Percentiles rank a stretch among this genome's conserved stretches.
Conservation (phyloP, 1,140 invertebrate genomes). For the Phenacoccus solenopsis region DNA sequence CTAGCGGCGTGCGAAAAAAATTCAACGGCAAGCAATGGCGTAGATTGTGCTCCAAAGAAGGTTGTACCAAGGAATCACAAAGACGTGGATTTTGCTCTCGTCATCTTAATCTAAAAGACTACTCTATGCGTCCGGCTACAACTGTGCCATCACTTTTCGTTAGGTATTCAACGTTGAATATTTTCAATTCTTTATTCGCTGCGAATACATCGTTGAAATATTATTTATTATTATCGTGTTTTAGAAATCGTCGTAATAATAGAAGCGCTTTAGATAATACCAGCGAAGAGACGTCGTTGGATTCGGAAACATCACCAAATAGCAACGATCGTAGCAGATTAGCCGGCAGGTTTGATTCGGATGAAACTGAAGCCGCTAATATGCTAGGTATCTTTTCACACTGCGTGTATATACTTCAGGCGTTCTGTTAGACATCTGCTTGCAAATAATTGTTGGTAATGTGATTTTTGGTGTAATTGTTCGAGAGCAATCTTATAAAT, state of each 20-base stretch:
- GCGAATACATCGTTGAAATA: not conserved
- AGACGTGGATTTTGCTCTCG: slow-evolving; percentile 88
- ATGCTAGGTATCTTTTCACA: slow-evolving; percentile 60
- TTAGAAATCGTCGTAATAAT: slow-evolving; percentile 34
- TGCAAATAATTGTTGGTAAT: not conserved
- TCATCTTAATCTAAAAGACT: slow-evolving; percentile 80
- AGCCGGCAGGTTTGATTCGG: slow-evolving; percentile 69
- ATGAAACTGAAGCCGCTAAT: slow-evolving; percentile 92
- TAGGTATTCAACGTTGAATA: slow-evolving; percentile 28
- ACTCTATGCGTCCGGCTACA: slow-evolving; percentile 33
- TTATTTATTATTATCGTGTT: slow-evolving; percentile 11
- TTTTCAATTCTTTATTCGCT: not conserved
- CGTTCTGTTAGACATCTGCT: not conserved
- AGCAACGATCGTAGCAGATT: slow-evolving; percentile 48
- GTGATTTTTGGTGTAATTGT: not conserved
- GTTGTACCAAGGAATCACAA: slow-evolving; percentile 97
- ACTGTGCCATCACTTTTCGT: slow-evolving; percentile 38
- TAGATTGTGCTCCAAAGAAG: slow-evolving; percentile 83
- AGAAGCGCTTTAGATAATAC: slow-evolving; percentile 41
- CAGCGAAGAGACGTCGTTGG: slow-evolving; percentile 77
- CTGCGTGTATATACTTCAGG: not conserved
- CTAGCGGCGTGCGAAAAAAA: slow-evolving; percentile 94
- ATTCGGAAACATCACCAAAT: slow-evolving; percentile 77
- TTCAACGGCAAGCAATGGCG: slow-evolving; percentile 99
- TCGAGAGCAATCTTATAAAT: too few species aligned